Conservation (phyloP, 30 jellyfish, hydroid and myxozoan species). For the Turritopsis rubra region DNA sequence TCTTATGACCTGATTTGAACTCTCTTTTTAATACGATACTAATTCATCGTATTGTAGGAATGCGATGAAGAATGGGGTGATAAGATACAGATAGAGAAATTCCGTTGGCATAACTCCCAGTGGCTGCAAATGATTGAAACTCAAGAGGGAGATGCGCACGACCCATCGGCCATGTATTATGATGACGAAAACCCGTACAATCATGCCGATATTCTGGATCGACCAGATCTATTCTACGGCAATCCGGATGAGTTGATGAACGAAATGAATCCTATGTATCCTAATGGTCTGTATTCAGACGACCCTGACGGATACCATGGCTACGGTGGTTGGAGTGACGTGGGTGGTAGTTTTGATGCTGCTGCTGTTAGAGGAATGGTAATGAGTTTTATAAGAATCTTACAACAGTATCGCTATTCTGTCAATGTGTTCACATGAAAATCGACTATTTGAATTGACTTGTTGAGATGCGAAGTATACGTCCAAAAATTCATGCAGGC, state of each 20-base stretch:
- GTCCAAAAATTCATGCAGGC: too few relatives aligned
- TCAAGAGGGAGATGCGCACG: constrained; percentile 51
- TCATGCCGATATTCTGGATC: constrained; percentile 73
- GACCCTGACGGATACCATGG: constrained; percentile 36
- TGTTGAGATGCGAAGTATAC: too few relatives aligned
- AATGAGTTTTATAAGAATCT: neutral
- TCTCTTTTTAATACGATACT: too few relatives aligned
- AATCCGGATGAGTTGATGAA: constrained; percentile 58
- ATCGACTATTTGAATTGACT: too few relatives aligned
- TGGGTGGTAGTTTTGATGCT: constrained; percentile 19
- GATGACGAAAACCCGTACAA: constrained; percentile 55
- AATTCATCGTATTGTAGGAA: too few relatives aligned
- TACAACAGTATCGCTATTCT: too few relatives aligned
- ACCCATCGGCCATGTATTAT: constrained; percentile 40
- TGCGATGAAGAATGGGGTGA: constrained; percentile 96
- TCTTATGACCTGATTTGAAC: too few relatives aligned
- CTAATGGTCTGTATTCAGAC: constrained; percentile 55
- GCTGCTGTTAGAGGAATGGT: constrained; percentile 16
- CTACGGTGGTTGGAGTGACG: constrained; percentile 18
- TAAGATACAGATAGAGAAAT: constrained; percentile 73
- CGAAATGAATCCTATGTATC: constrained; percentile 22
- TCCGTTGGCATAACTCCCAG: constrained; percentile 98
- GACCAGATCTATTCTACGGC: constrained; percentile 84
- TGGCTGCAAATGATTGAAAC: constrained; percentile 96
- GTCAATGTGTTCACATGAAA: too few relatives aligned